Base-by-base conservation (phyloP, 35 echinoderm and acorn worm species). In the Heliocidaris tuberculata region DNA sequence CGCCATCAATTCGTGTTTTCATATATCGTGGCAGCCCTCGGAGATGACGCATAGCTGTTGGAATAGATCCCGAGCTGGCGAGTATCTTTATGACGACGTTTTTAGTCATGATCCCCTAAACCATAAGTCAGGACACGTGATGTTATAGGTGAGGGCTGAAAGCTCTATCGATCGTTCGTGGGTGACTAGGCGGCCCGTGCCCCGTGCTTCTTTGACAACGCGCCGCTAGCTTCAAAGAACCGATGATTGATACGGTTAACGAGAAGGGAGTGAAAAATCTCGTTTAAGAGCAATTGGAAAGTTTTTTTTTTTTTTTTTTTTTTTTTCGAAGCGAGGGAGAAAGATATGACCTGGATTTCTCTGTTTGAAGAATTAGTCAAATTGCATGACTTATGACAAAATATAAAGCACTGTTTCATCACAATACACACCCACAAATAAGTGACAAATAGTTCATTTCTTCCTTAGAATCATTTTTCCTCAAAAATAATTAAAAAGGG, bases 181-280 rank as follows among this genome's bases (percentile, higher is more conserved):
- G 65, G 27, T 78, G 65, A 78, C 65, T 78, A 78, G 65, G 65
- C 65, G 65, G 65, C 21, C 65, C 65, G 65, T 19, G 65, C 65
- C 65, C 65, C 65, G 65, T 78, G 65, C 65, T 78, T 78, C 65
- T 78, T 78, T 78, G 65, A 78, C 65, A 78, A 78, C 65, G 65
- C 65, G 65, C 65, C 65, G 65, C 65, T 78, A 78, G 65, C 65
- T 78, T 78, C 65, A 78, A 78, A 78, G 65, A 78, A 78, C 19
- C 17, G 65, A 78, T 78, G 65, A 78, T 78, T 78, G 65, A 78
- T 78, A 6, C 65, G 21, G 27, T 5, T 7, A 8, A 78, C 27
- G 65, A n/a, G 65, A 21, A 7, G 65, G 65, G 65, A 78, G 65
- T 78, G 65, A 78, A 78, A 78, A 78, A n/a, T n/a, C 65, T 78